A percentile compares a stretch with the other conserved stretches of the same genome.
Conservation (phyloP, 2,888 invertebrate species). For the Cryptus viduatorius region DNA sequence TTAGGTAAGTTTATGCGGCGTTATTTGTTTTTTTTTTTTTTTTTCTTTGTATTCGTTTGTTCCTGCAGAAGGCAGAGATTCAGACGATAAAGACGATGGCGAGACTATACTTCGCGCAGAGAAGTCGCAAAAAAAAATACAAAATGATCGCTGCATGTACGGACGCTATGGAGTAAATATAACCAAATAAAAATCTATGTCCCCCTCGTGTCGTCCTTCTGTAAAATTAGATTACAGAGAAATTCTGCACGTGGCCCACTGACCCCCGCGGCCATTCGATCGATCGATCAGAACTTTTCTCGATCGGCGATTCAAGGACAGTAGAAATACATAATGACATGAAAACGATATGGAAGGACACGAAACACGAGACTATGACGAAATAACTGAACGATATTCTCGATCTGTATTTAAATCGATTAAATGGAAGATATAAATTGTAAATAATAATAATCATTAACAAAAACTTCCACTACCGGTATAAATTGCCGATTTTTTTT, state of each 20-base stretch:
- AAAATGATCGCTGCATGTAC: neutral
- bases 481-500: too few relatives aligned
- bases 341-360: constrained; percentile 7
- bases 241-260: neutral
- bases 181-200: neutral
- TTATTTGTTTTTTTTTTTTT: neutral
- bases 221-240: neutral
- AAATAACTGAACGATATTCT: neutral
- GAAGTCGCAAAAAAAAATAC: neutral
- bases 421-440: too few relatives aligned
- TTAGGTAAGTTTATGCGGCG: constrained; percentile 41
- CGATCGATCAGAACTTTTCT: constrained; percentile 4
- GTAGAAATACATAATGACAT: neutral
- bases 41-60: neutral
- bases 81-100: neutral
- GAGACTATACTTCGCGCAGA: too few relatives aligned
- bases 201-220: constrained; percentile 3
- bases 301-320: neutral
- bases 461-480: too few relatives aligned
- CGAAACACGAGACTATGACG: neutral
- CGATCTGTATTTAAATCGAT: neutral
- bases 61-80: neutral
- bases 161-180: neutral
- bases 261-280: neutral
- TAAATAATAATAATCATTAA: too few relatives aligned